phyloP scores from a whole-genome alignment of 2,888 invertebrate species.

The Chymomyza amoena region DNA sequence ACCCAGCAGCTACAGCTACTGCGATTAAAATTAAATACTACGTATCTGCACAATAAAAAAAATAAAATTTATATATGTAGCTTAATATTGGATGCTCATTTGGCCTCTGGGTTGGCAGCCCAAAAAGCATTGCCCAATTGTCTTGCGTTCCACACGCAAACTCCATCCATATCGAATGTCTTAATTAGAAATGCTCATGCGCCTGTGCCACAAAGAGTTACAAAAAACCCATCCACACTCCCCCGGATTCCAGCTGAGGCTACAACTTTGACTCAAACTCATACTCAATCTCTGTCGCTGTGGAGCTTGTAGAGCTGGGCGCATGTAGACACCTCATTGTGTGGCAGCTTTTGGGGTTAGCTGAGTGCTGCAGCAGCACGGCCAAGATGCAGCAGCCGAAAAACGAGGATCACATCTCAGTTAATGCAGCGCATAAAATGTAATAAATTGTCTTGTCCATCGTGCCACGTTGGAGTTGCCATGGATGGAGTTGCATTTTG shows the following conservation, averaged over 20 bases:
- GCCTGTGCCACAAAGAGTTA: conserved; percentile 3
- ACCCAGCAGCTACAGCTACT: not conserved
- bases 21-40: conserved; percentile 5
- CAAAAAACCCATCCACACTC: not conserved
- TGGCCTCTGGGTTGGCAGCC: conserved; percentile 6
- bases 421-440: conserved; percentile 68
- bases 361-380: conserved; percentile 14
- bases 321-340: conserved; percentile 32
- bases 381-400: conserved; percentile 12
- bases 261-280: not conserved
- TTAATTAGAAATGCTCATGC: conserved; percentile 74
- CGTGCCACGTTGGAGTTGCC: conserved; percentile 35
- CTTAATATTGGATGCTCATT: not conserved
- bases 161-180: conserved; percentile 75
- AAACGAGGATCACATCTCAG: conserved; percentile 64
- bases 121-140: conserved; percentile 43
- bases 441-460: conserved; percentile 65
- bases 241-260: not conserved
- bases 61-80: not conserved
- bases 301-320: not conserved
- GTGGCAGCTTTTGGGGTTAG: conserved; percentile 5
- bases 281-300: not conserved
- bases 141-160: conserved; percentile 73
- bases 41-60: not conserved
- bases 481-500: conserved; percentile 36